A percentile compares a stretch with the other conserved stretches of the same genome.
Conservation (phyloP, 2,113 vertebrate genomes). For the Tretioscincus oriximinensis region DNA sequence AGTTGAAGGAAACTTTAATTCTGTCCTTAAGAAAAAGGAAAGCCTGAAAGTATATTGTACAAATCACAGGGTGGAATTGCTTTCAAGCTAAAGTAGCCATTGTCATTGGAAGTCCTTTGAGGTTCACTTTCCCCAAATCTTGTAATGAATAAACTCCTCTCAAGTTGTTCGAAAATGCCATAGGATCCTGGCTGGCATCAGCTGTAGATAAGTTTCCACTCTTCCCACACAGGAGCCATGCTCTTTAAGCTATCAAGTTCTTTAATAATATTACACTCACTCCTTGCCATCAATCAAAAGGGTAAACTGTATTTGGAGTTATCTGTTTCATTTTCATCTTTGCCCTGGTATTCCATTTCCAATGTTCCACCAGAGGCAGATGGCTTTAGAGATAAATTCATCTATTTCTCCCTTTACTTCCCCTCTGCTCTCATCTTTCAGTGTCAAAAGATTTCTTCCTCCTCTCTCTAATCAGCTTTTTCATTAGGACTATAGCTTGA, state of each 20-base stretch:
- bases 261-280: slow-evolving; percentile 23
- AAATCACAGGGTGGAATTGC: not conserved
- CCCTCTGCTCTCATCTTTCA: slow-evolving; percentile 17
- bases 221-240: not conserved
- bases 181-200: not conserved
- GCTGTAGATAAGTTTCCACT: not conserved
- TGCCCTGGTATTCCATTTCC: slow-evolving; percentile 29
- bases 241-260: not conserved
- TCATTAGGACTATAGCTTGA: not conserved
- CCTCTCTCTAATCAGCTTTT: slow-evolving; percentile 16
- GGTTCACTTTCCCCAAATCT: not conserved
- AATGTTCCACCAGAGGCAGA: slow-evolving; percentile 23
- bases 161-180: not conserved
- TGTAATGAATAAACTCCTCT: not conserved
- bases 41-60: not conserved
- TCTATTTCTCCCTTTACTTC: not conserved
- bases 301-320: slow-evolving; percentile 6
- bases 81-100: not conserved
- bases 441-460: not conserved
- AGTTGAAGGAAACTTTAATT: not conserved
- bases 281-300: slow-evolving; percentile 24
- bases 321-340: slow-evolving; percentile 34
- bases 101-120: not conserved
- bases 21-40: not conserved
- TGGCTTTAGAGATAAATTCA: slow-evolving; percentile 18